Evolutionary conservation across 2,888 invertebrate species (phyloP), one percentile per base, ranked within the genome.

Genomic region (Oscheius onirici): DNA sequence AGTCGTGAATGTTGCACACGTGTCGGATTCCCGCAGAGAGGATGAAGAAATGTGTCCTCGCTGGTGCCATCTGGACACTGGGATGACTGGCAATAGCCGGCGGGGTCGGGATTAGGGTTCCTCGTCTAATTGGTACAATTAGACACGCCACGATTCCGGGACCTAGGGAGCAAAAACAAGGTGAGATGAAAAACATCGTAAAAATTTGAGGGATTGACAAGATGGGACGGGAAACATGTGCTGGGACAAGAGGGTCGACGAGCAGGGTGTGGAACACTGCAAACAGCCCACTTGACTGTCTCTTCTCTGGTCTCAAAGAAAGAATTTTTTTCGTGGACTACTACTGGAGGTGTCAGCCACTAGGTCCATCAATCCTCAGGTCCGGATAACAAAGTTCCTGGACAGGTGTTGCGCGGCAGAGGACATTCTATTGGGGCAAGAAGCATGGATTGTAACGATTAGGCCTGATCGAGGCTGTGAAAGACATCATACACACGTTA

Each of bases 91-190:
- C 55, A 26, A 28, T 13, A 28, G 20, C 34, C 34, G 8, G 34
- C 34, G 34, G 34, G 34, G 34, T n/a, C 17, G 58, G 43, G 41
- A 40, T 58, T 40, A 41, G 58, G 15, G 55, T 6, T 17, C 43
- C 17, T 41, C 41, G 13, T 55, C 58, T 58, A 58, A 58, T 58
- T 58, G 58, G 41, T 41, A 58, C 58, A 58, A 58, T 58, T 58
- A 58, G 58, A 58, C 58, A 58, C 24, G 24, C 20, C 52, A 52
- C 15, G 52, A 22, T 20, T 22, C 46, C 46, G 52, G 52, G 22
- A 15, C 52, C 34, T 3, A 34, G 34, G 8, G 34, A 34, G 34
- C 5, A 34, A 34, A 34, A 34, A 34, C 34, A 34, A 34, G 34
- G 34, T 34, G 34, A 34, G 34, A 34, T 34, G 34, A 34, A 34